Base-by-base conservation (phyloP, 1,140 invertebrate genomes). In the Habropoda laboriosa region DNA sequence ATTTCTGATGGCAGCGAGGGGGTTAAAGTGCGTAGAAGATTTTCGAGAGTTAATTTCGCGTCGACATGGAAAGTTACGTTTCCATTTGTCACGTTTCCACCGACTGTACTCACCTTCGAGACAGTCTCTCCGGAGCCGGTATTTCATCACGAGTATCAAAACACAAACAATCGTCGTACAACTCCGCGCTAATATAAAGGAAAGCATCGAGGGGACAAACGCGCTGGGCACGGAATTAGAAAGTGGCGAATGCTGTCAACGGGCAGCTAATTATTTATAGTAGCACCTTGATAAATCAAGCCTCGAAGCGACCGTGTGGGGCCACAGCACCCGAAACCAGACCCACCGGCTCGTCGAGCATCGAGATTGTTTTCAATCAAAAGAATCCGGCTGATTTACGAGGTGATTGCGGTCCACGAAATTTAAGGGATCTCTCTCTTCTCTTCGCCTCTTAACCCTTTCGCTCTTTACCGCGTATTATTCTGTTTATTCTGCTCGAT, bases 261-360 rank as follows among this genome's bases (percentile, higher is more conserved):
- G 35, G 32, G 35, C n/a, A 27, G 73, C 60, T 66, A 66, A 75
- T 75, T 66, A 75, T 75, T 75, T 75, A 66, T 53, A 66, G 73
- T 32, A 53, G 16, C 60, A 45, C 18, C 42, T 51, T 30, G 75
- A 78, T 78, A 78, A 71, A 78, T 78, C 55, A 61, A 60, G 38
- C 73, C n/a, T 76, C 47, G 73, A 76, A 2, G 35, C 12, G 27
- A 21, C 12, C 61, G 58, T 42, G 73, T 51, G 57, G 35, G 71
- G 16, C 70, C 70, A 24, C 8, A 12, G 27, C 42, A 21, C 1
- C 32, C 12, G 67, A 35, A 42, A 51, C 18, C 40, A 35, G 74
- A 51, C 47, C 61, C 18, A 32, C 35, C 60, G 40, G 21, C 21
- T 16, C 3, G 24, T 35, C 24, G 24, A 10, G 21, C 51, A 24